A percentile compares a stretch with the other conserved stretches of the same genome.
These are phyloP conservation scores for Hyperoplus lanceolatus DNA, from an alignment of 2,797 vertebrate species.

Conservation along the genomic window DNA sequence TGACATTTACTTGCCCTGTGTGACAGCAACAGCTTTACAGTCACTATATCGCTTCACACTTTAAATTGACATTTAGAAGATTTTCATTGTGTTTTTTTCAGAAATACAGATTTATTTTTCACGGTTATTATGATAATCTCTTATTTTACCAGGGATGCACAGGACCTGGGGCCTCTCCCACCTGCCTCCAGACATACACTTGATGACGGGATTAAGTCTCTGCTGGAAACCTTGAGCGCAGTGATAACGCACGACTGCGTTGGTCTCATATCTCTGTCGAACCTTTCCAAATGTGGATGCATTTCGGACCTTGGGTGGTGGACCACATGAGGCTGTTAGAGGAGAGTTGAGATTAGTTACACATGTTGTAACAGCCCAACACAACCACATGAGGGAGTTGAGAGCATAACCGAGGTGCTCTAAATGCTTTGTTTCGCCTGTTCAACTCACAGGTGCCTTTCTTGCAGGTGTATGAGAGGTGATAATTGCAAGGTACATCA, in stretches of 20 bases:
- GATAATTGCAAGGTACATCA: slow-evolving; percentile 96
- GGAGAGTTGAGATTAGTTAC: background rate
- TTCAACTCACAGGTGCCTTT: slow-evolving; percentile 91
- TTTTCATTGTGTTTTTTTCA: background rate
- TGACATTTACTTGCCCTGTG: too few species aligned
- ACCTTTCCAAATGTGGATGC: slow-evolving; percentile 87
- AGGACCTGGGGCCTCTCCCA: slow-evolving; percentile 91
- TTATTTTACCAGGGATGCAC: slow-evolving; percentile 79
- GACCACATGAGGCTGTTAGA: slow-evolving; percentile 89
- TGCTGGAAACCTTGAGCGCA: slow-evolving; percentile 88
- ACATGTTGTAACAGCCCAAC: background rate
- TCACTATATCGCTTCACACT: background rate
- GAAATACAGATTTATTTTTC: too few species aligned
- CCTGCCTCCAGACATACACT: slow-evolving; percentile 87
- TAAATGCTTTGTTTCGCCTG: background rate
- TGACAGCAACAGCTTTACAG: too few species aligned
- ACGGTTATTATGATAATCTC: background rate
- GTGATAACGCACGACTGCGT: slow-evolving; percentile 87
- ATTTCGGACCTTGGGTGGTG: slow-evolving; percentile 87
- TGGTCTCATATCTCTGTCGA: slow-evolving; percentile 87
- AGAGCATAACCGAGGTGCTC: background rate
- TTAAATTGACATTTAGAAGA: too few species aligned
- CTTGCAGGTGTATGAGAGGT: slow-evolving; percentile 97
- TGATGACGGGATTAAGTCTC: slow-evolving; percentile 88
- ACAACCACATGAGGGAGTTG: slow-evolving; percentile 15